Base-by-base conservation (phyloP, 1,140 invertebrate species). In the Pachyrhynchus sulphureomaculatus region DNA sequence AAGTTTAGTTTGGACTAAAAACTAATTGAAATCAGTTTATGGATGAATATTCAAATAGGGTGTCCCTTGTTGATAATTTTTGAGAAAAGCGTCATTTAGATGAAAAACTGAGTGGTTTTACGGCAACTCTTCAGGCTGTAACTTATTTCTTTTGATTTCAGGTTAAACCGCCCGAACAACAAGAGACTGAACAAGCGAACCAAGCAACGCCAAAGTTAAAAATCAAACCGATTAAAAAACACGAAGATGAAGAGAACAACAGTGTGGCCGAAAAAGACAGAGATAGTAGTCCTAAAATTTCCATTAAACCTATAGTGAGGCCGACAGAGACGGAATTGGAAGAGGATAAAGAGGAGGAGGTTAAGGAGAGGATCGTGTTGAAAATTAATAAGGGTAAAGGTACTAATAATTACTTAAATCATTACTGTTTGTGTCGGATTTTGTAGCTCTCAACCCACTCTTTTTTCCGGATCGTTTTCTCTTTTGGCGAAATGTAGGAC, bases 301-400 rank as follows among this genome's bases (percentile, higher is more conserved):
- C 69, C 9, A 77, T 77, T 32, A 77, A 76, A 68, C 69, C 75
- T 0, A 60, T 75, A n/a, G 39, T 72, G 1, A 73, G 72, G 58
- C 70, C 65, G 2, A 52, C 64, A 21, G 68, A 68, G 24, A 8
- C 18, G 1, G 63, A 65, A 17, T n/a, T 24, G 13, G 20, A 49
- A 4, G n/a, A 67, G 56, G 62, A 70, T 61, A 37, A 68, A 26
- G 65, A 66, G 9, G 72, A 74, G 9, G 66, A 66, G 54, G 70
- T 72, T 8, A 72, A 76, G 48, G 71, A 75, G 47, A 54, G 74
- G 39, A 76, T 77, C 26, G 72, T 77, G 2, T 60, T 77, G 26
- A 77, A 77, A 60, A 76, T 77, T 39, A 74, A 74, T 34, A 71
- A 69, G 62, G 67, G 63, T 6, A 44, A 44, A 4, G 5, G 4